These are phyloP conservation scores for Poeciliopsis paucimaculata DNA, from an alignment of 2,797 vertebrate species.

Conservation along the genomic window DNA sequence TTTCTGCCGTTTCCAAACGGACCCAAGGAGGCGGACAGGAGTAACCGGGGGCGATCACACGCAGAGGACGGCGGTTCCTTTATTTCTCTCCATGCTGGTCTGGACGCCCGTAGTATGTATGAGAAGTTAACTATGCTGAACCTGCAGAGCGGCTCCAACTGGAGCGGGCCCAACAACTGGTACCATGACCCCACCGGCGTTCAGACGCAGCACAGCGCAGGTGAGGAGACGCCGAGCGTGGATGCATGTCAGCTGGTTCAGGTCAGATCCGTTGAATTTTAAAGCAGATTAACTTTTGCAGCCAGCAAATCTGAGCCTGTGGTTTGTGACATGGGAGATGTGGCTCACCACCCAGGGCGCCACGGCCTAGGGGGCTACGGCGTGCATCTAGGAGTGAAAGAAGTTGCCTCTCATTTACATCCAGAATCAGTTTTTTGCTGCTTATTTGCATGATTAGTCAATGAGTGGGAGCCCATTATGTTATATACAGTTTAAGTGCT, in stretches of 20 bases:
- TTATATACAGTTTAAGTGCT: neutral
- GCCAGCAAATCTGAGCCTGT: slow-evolving; percentile 2
- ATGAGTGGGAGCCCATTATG: neutral
- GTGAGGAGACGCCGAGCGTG: slow-evolving; percentile 52
- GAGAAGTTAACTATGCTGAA: slow-evolving; percentile 90
- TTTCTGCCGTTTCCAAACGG: slow-evolving; percentile 21
- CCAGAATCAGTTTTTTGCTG: neutral
- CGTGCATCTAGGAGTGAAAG: neutral
- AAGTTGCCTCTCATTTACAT: neutral
- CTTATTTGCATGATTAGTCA: neutral
- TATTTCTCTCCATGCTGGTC: slow-evolving; percentile 66
- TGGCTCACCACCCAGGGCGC: neutral
- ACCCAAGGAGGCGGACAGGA: slow-evolving; percentile 49
- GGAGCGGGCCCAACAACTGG: slow-evolving; percentile 86
- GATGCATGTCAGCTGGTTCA: slow-evolving; percentile 2
- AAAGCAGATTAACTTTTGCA: neutral
- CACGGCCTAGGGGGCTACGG: neutral
- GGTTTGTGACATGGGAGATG: neutral
- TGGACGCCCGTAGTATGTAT: slow-evolving; percentile 78
- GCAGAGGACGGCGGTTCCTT: slow-evolving; percentile 38
- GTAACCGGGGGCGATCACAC: slow-evolving; percentile 44
- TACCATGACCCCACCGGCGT: slow-evolving; percentile 83
- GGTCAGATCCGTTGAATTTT: neutral
- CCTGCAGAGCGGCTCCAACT: slow-evolving; percentile 85
- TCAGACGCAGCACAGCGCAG: slow-evolving; percentile 79